phyloP scores from a whole-genome alignment of 2,797 vertebrate species.

The Oceanodroma leucorhoa region DNA sequence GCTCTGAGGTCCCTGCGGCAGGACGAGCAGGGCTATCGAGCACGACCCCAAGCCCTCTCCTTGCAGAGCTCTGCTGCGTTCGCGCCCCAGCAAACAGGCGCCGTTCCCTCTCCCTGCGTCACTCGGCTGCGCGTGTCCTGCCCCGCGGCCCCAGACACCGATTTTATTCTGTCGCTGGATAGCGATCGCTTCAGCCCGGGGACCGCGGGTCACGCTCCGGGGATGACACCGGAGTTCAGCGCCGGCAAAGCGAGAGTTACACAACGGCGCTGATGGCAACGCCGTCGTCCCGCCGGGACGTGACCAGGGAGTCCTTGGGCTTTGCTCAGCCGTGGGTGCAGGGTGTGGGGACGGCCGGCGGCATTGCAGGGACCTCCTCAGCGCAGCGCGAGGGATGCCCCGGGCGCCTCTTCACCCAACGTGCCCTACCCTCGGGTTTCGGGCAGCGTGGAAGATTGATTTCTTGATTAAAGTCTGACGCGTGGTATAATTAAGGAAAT shows the following conservation, averaged over 20 bases:
- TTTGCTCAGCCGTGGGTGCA: background rate
- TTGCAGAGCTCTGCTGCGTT: background rate
- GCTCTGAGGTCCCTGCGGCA: fast-evolving
- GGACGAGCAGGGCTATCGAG: fast-evolving
- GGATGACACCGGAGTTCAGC: fast-evolving
- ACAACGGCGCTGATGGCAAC: background rate
- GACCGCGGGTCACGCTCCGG: fast-evolving
- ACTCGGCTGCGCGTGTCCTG: background rate
- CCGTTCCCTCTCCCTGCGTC: background rate
- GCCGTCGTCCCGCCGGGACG: fast-evolving
- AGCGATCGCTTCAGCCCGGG: background rate
- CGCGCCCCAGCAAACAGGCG: background rate
- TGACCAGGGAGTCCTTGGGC: background rate
- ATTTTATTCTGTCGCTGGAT: fast-evolving
- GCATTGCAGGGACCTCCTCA: background rate
- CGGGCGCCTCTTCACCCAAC: background rate
- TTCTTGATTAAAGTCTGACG: constrained; percentile 59
- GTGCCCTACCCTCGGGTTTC: background rate
- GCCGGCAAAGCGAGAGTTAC: too few relatives aligned
- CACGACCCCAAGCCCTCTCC: fast-evolving
- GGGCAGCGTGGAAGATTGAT: background rate
- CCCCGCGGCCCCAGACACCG: fast-evolving
- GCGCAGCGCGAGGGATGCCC: fast-evolving
- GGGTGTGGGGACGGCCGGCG: fast-evolving
- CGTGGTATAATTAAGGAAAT: constrained; percentile 60